These are phyloP conservation scores for Scaptodrosophila lebanonensis DNA, from an alignment of 1,140 invertebrate species.

Conservation along the genomic window DNA sequence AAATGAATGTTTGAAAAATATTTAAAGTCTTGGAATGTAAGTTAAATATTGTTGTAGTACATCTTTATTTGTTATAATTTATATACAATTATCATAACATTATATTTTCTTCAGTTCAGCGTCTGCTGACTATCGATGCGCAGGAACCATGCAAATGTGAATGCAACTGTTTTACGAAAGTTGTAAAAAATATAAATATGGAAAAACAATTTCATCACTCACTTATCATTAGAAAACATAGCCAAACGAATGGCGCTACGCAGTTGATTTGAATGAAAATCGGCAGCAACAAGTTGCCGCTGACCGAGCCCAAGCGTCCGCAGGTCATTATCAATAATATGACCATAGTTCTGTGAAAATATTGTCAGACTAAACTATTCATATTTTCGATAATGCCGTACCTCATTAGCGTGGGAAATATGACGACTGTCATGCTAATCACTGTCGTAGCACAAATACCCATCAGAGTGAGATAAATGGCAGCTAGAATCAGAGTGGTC, in stretches of 20 bases:
- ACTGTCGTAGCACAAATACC: constrained; percentile 78
- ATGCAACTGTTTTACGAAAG: constrained; percentile 41
- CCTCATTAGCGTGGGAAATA: constrained; percentile 80
- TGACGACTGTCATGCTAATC: constrained; percentile 79
- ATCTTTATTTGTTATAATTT: too few relatives aligned
- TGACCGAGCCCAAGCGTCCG: constrained; percentile 49
- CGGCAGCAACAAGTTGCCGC: constrained; percentile 46
- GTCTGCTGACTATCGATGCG: constrained; percentile 45
- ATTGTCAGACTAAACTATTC: background rate
- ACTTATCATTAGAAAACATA: constrained; percentile 45
- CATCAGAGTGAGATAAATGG: constrained; percentile 77
- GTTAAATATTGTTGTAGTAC: too few relatives aligned
- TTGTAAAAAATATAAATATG: background rate
- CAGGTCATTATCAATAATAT: constrained; percentile 60
- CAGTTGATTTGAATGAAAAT: constrained; percentile 48
- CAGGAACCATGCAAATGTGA: constrained; percentile 48
- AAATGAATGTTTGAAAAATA: too few relatives aligned
- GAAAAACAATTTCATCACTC: background rate
- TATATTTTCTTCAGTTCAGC: too few relatives aligned
- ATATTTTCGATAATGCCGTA: constrained; percentile 31
- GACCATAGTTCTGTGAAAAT: constrained; percentile 51
- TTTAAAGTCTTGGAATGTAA: too few relatives aligned
- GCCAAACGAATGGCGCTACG: constrained; percentile 47
- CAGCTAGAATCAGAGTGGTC: constrained; percentile 20
- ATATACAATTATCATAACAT: too few relatives aligned